Base-by-base conservation (phyloP, 1,140 invertebrate genomes). In the Harpegnathos saltator region DNA sequence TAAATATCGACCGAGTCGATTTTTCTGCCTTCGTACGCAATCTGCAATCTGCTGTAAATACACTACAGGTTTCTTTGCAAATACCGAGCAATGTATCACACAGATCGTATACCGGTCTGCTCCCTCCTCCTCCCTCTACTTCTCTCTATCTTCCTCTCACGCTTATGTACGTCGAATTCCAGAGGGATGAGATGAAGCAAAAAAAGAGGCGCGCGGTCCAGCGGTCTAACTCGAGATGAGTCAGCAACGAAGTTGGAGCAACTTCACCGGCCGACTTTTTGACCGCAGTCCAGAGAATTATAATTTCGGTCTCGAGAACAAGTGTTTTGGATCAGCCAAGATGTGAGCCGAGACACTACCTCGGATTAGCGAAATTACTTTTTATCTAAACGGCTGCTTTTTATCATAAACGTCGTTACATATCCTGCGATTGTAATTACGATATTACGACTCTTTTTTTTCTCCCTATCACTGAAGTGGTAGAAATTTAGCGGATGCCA, bases 211-310 rank as follows among this genome's bases (percentile, higher is more conserved):
- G 12, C 19, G 17, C 17, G 50, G n/a, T 78, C 63, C 63, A 48
- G 63, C 33, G 29, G n/a, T 71, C 38, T 80, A 48, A 78, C 75
- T 69, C 15, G 65, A 14, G 48, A 29, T 48, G 38, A 80, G 75
- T 80, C 52, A 69, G 50, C n/a, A 22, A 44, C 22, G 48, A 58
- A 63, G 26, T 4, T 38, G 61, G 29, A 26, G 4, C 38, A 22
- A 44, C 7, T 58, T 68, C 1, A 4, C 11, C n/a, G 29, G 22
- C 9, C 56, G 48, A 59, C 22, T 29, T 44, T 19, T 33, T 22
- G 29, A 52, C 44, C 11, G 58, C n/a, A 63, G 14, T 26, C 15
- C 24, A 38, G 11, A 12, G 9, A 61, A 24, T 17, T 5, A 44
- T 68, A 52, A 77, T 66, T 14, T 77, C 44, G 29, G 33, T 68